Evolutionary conservation across 2,888 invertebrate genomes (phyloP).

Genomic region (Habrosyne pyritoides): DNA sequence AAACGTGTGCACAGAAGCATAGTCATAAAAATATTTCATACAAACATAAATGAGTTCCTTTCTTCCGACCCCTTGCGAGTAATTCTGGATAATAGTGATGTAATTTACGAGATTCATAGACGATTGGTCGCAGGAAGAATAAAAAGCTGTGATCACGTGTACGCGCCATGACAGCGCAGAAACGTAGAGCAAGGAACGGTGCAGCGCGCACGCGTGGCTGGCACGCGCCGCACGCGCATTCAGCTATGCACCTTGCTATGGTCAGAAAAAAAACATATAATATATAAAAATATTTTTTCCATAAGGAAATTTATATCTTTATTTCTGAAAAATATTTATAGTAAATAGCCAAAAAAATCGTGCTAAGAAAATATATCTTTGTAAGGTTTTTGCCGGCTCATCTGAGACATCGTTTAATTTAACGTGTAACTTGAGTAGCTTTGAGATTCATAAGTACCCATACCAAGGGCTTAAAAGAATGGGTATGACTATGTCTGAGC

Average conservation of each 20-base stretch:
- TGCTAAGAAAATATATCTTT: too few relatives aligned
- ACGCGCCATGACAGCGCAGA: conserved; percentile 73
- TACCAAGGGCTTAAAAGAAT: too few relatives aligned
- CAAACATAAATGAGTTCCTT: conserved; percentile 61
- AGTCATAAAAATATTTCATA: conserved; percentile 62
- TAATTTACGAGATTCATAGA: conserved; percentile 68
- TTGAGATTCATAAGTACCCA: too few relatives aligned
- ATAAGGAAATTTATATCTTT: too few relatives aligned
- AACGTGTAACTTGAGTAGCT: too few relatives aligned
- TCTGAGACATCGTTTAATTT: too few relatives aligned
- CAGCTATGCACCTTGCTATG: conserved; percentile 67
- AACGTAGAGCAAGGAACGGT: conserved; percentile 43
- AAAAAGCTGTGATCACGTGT: conserved; percentile 57
- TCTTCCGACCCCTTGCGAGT: conserved; percentile 50
- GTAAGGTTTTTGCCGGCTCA: too few relatives aligned
- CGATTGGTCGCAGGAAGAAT: conserved; percentile 57
- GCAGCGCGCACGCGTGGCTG: conserved; percentile 62
- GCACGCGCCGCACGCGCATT: conserved; percentile 54
- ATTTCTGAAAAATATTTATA: too few relatives aligned
- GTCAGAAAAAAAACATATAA: conserved; percentile 47
- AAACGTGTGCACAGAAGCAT: conserved; percentile 18
- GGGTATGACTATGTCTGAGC: too few relatives aligned
- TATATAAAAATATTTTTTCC: too few relatives aligned
- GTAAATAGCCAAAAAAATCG: too few relatives aligned
- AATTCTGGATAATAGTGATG: conserved; percentile 64